A percentile compares a stretch with the other conserved stretches of the same genome.
phyloP scores from a whole-genome alignment of 1,140 invertebrate species.

The Monochamus saltuarius region DNA sequence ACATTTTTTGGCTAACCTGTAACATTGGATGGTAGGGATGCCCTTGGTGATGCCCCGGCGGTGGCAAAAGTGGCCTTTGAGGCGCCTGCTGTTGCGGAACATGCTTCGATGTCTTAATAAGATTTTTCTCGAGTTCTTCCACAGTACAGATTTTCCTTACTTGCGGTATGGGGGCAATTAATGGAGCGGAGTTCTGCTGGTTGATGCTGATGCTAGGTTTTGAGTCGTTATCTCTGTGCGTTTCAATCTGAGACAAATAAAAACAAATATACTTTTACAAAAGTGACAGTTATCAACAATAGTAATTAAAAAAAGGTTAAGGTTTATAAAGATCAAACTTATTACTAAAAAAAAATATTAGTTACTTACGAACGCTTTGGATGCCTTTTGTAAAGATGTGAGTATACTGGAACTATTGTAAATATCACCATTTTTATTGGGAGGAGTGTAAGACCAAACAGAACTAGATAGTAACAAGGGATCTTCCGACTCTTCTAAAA shows the following conservation, averaged over 20 bases:
- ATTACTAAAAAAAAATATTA: background rate
- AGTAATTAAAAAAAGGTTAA: too few species aligned
- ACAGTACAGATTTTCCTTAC: constrained; percentile 55
- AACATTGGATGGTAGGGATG: constrained; percentile 21
- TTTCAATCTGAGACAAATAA: constrained; percentile 19
- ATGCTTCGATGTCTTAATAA: constrained; percentile 38
- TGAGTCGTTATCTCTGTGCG: constrained; percentile 6
- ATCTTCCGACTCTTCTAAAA: constrained; percentile 48
- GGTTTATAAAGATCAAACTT: too few species aligned
- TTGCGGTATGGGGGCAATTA: constrained; percentile 10
- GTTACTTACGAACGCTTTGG: constrained; percentile 39
- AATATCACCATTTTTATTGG: constrained; percentile 39
- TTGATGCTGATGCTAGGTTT: background rate
- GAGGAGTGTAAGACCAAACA: constrained; percentile 42
- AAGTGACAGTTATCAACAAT: too few species aligned
- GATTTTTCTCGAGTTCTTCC: constrained; percentile 58
- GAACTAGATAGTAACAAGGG: constrained; percentile 30
- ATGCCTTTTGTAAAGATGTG: constrained; percentile 36
- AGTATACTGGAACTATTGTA: constrained; percentile 29
- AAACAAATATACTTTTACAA: too few species aligned
- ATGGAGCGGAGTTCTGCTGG: background rate
- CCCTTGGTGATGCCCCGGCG: constrained; percentile 29
- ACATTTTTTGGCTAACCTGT: constrained; percentile 24
- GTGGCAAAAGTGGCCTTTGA: constrained; percentile 44
- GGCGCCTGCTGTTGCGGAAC: constrained; percentile 13